Evolutionary conservation across 2,888 invertebrate genomes (phyloP).

Genomic region (Monochamus alternatus): DNA sequence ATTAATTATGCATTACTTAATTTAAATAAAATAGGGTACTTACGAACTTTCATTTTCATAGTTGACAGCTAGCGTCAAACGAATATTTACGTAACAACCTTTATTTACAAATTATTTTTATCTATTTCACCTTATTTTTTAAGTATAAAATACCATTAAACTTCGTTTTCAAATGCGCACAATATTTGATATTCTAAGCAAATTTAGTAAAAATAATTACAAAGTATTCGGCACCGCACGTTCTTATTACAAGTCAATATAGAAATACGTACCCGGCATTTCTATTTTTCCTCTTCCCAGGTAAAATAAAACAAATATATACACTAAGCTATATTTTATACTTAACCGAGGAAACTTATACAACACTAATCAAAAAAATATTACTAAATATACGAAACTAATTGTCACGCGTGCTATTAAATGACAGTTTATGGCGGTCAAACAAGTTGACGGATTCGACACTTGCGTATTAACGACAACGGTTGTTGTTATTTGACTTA

Average conservation of each 20-base stretch:
- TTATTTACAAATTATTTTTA: slow-evolving; percentile 35
- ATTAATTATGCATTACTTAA: slow-evolving; percentile 35
- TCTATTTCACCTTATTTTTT: neutral
- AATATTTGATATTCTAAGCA: neutral
- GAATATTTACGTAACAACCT: slow-evolving; percentile 58
- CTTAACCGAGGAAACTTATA: slow-evolving; percentile 9
- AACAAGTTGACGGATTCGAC: slow-evolving; percentile 52
- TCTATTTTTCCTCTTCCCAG: neutral
- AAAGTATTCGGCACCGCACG: slow-evolving; percentile 1
- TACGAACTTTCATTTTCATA: slow-evolving; percentile 63
- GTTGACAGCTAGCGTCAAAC: slow-evolving; percentile 54
- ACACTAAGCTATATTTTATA: neutral
- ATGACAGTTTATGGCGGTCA: slow-evolving; percentile 65
- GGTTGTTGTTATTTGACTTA: slow-evolving; percentile 27
- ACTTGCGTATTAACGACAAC: slow-evolving; percentile 37
- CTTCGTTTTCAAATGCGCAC: neutral
- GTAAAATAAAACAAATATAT: neutral
- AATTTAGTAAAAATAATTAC: neutral
- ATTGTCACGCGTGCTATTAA: slow-evolving; percentile 60
- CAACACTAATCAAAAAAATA: slow-evolving; percentile 31
- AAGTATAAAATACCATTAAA: slow-evolving; percentile 15
- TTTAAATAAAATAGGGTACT: slow-evolving; percentile 50
- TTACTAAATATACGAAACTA: slow-evolving; percentile 39
- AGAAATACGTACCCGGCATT: neutral
- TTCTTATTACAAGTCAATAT: neutral